Evolutionary conservation across 35 echinoderm and acorn worm species (phyloP), one percentile per base, ranked within the genome.

Genomic region (Eucidaris tribuloides): DNA sequence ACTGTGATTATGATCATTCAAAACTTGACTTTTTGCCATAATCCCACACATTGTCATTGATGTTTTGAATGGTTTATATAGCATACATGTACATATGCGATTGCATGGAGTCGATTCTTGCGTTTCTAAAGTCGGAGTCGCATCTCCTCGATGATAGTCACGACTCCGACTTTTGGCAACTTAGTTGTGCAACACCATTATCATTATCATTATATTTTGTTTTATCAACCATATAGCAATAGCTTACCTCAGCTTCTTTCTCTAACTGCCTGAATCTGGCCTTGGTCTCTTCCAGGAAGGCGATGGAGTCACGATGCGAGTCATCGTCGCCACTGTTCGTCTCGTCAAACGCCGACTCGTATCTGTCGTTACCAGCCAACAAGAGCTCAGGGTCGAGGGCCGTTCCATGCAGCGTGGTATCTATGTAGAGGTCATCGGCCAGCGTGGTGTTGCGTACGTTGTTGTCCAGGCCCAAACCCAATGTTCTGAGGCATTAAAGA

Each of bases 181-280:
- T 17, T 20, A 14, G 31, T 13, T 68, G 11, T 20, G n/a, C 58
- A 61, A 0, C 58, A 61, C 22, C 22, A 61, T 24, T 7, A 13
- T 18, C 57, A 0, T 60, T 30, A 61, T 7, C 19, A 61, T 61
- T 30, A 61, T 30, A 7, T 27, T 23, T 30, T 27, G 7, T 30
- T 27, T 20, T 30, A 61, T 0, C 58, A 4, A 27, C 58, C 1
- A 5, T 18, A 61, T 61, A 17, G 25, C 3, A 31, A 11, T 24
- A 9, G 7, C 90, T 40, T 77, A 93, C 91, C 85, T 88, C 91
- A 42, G 91, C 91, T 58, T 93, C 91, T 22, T 46, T 79, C 49
- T 93, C 91, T 19, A 93, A 72, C 46, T 93, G 85, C 20, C 71
- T 36, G 44, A 93, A 89, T 63, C 85, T 93, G 3, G 85, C 85